Evolutionary conservation across 2,113 vertebrate genomes (phyloP).

Genomic region (Zosterops borbonicus): DNA sequence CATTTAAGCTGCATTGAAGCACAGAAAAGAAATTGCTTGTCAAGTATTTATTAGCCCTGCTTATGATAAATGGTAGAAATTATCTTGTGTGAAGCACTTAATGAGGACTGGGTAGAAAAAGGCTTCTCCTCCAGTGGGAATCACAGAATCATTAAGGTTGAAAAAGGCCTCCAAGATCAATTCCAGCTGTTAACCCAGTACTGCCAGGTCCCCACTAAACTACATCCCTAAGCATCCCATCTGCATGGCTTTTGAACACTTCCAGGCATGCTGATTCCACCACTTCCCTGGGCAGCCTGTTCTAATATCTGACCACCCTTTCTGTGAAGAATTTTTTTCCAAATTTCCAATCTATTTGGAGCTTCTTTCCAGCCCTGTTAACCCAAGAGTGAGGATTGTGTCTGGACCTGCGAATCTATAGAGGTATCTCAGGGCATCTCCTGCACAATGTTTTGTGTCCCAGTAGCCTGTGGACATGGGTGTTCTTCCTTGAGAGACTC

Average conservation of each 20-base stretch:
- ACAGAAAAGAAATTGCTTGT: background rate
- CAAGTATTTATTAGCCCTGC: background rate
- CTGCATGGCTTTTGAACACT: background rate
- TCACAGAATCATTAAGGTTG: background rate
- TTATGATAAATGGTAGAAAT: background rate
- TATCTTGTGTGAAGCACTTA: background rate
- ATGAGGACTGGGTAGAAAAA: background rate
- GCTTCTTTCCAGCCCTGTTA: background rate
- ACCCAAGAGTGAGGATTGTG: background rate
- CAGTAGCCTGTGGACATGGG: background rate
- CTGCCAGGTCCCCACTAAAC: background rate
- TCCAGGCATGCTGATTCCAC: background rate
- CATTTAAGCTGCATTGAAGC: background rate
- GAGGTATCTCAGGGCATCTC: background rate
- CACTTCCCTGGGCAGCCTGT: background rate
- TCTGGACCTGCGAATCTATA: background rate
- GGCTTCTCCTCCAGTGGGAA: background rate
- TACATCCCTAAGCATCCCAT: background rate
- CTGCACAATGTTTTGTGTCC: background rate
- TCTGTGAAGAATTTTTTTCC: background rate
- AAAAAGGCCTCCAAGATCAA: background rate
- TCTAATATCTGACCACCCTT: background rate
- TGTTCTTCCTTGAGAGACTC: background rate
- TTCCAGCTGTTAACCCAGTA: background rate
- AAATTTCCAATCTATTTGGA: background rate